Evolutionary conservation across 2,888 invertebrate genomes (phyloP), one percentile per base, ranked within the genome.

Genomic region (Tholera decimalis): DNA sequence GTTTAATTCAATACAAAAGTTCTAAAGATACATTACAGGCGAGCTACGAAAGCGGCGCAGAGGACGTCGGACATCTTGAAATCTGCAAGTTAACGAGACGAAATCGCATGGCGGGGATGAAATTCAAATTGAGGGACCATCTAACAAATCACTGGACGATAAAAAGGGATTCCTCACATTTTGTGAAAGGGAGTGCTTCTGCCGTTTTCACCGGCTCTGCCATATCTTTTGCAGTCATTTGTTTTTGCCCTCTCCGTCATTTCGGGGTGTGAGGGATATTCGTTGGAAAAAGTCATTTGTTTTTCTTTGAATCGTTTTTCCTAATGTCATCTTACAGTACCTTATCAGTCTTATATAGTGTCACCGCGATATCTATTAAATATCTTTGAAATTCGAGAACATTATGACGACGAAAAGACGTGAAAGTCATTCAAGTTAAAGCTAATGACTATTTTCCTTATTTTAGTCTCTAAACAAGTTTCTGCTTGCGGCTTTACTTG

Each of bases 61-160:
- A 77, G 49, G 51, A 59, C 55, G 28, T 24, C 66, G 62, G 73
- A 65, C 67, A 56, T 70, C 71, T 67, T 59, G 58, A 77, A 82
- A 70, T 77, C 77, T 77, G 73, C 76, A 80, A 82, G 79, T 81
- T 83, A 78, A 73, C 77, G 78, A 78, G 77, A 76, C 51, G 69
- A 64, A 71, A 71, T 75, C 57, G 70, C 49, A 65, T 53, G 66
- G 57, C 60, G 64, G 44, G 33, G 49, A 57, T 68, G 76, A 83
- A 79, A 83, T 83, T 82, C 82, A 82, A 80, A 83, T 79, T 57
- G 66, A 50, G 75, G 65, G 76, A 76, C 73, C 80, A 55, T 72
- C 72, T 53, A 51, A 80, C 84, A 83, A 84, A 84, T 83, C 81
- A 75, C 80, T 67, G 58, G 73, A 76, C 77, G 71, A 80, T 80